A percentile compares a stretch with the other conserved stretches of the same genome.
Conservation (phyloP, 2,888 invertebrate genomes). For the Erpobdella octoculata region DNA sequence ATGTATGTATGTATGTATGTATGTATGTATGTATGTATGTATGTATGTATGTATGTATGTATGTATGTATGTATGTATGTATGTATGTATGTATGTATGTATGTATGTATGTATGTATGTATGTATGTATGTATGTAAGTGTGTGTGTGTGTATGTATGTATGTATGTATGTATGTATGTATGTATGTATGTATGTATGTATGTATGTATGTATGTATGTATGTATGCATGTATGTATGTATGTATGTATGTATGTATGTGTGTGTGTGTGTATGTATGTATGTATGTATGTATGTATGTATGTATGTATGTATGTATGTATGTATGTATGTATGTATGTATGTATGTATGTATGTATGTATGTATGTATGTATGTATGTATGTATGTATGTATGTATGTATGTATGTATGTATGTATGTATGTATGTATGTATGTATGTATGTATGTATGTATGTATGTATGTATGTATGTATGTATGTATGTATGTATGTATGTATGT, state of each 20-base stretch:
- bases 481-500: not conserved
- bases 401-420: not conserved
- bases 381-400: not conserved
- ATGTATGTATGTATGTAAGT: no score
- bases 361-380: not conserved
- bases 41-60: no score
- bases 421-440: not conserved
- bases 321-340: not conserved
- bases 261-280: not conserved
- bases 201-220: slow-evolving; percentile 1
- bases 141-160: no score
- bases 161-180: no score
- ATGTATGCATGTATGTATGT: not conserved
- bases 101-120: no score
- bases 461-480: not conserved
- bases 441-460: not conserved
- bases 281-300: slow-evolving; percentile 1
- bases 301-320: not conserved
- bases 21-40: no score
- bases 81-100: no score
- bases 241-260: not conserved
- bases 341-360: not conserved
- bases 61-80: no score
- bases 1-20: no score
- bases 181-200: slow-evolving; percentile 1